These are phyloP conservation scores for Asobara japonica DNA, from an alignment of 1,140 invertebrate species.

Conservation along the genomic window DNA sequence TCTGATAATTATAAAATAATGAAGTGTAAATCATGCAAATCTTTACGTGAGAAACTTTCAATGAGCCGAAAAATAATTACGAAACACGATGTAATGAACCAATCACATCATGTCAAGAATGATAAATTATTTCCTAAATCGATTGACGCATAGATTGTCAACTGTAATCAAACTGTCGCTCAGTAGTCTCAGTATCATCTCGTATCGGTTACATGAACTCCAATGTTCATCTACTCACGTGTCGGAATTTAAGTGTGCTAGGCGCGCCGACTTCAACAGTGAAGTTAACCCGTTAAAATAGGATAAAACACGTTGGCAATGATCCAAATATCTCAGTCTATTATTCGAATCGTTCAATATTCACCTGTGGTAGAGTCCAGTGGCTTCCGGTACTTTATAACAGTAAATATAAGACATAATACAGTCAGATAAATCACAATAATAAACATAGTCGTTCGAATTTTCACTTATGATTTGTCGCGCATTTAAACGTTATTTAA, in stretches of 20 bases:
- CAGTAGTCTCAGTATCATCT: background rate
- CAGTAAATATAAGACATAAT: background rate
- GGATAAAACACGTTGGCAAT: background rate
- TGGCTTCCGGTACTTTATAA: background rate
- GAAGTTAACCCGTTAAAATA: background rate
- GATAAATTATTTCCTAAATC: too few relatives aligned
- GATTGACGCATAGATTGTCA: too few relatives aligned
- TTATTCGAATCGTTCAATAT: background rate
- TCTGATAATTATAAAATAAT: too few relatives aligned
- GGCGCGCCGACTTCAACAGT: background rate
- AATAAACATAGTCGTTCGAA: background rate
- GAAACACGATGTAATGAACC: too few relatives aligned
- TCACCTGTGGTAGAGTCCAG: background rate
- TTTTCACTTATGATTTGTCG: background rate
- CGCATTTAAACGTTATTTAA: background rate
- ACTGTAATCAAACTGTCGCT: too few relatives aligned
- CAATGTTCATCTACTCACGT: background rate
- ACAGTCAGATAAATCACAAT: background rate
- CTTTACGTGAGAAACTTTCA: too few relatives aligned
- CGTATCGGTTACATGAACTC: background rate
- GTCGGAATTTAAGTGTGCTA: background rate
- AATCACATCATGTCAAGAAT: too few relatives aligned
- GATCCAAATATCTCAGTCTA: background rate
- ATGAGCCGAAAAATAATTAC: too few relatives aligned
- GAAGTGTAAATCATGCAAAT: too few relatives aligned